Evolutionary conservation across 2,797 vertebrate species (phyloP).

Genomic region (Leuciscus waleckii): DNA sequence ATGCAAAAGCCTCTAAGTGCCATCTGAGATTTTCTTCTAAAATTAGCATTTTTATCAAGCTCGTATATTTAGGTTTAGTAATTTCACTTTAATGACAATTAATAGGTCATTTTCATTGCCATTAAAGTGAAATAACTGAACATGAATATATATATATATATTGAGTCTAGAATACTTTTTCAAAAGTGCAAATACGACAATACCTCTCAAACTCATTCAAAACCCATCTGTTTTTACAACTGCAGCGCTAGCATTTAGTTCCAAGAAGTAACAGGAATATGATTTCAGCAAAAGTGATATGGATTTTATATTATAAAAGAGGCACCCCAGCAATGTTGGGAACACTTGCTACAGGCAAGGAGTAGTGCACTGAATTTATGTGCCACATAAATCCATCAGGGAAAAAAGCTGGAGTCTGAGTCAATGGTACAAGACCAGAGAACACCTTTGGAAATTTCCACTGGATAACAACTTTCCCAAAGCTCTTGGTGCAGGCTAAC

Average conservation of each 20-base stretch:
- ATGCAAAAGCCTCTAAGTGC: too few species aligned
- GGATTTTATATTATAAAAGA: constrained; percentile 56
- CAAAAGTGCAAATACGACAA: constrained; percentile 17
- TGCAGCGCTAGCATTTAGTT: constrained; percentile 19
- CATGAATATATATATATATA: neutral
- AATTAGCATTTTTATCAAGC: too few species aligned
- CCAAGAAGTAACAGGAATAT: constrained; percentile 10
- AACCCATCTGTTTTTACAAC: neutral
- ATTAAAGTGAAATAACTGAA: too few species aligned
- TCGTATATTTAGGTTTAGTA: too few species aligned
- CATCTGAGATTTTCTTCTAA: too few species aligned
- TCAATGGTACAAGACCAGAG: constrained; percentile 72
- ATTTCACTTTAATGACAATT: too few species aligned
- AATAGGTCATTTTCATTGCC: too few species aligned
- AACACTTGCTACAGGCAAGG: neutral
- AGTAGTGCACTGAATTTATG: constrained; percentile 41
- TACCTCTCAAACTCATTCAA: neutral
- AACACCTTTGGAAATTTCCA: constrained; percentile 76
- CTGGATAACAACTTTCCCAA: constrained; percentile 71
- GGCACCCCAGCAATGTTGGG: neutral
- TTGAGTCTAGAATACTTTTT: neutral
- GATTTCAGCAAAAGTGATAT: constrained; percentile 27
- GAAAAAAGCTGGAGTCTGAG: constrained; percentile 72
- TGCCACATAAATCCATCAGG: constrained; percentile 73
- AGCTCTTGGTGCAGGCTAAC: constrained; percentile 68